A percentile compares a stretch with the other conserved stretches of the same genome.
Conservation (phyloP, 2,888 invertebrate species). For the Oxyteleia sp. region DNA sequence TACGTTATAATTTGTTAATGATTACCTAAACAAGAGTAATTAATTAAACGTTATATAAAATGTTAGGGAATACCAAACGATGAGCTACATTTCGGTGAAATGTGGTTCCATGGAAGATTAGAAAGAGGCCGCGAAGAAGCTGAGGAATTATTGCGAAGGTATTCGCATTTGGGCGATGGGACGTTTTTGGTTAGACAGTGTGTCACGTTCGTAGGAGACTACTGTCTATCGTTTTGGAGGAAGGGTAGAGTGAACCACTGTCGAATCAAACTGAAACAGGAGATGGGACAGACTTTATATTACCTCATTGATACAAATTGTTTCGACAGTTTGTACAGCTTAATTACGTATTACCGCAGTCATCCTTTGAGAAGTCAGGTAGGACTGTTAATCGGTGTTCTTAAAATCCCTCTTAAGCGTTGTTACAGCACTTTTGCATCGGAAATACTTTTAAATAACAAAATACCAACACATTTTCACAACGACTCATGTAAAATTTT, state of each 20-base stretch:
- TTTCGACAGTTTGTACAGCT: constrained; percentile 96
- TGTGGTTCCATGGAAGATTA: constrained; percentile 97
- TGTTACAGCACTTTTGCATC: too few species aligned
- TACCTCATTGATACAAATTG: constrained; percentile 95
- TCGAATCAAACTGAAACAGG: constrained; percentile 95
- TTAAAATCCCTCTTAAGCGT: too few species aligned
- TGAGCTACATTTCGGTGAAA: constrained; percentile 96
- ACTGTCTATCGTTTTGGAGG: constrained; percentile 97
- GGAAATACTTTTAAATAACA: too few species aligned
- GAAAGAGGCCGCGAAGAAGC: constrained; percentile 93
- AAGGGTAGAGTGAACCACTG: constrained; percentile 97
- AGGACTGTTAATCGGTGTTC: too few species aligned
- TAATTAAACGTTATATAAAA: constrained; percentile 2
- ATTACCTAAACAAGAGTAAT: too few species aligned
- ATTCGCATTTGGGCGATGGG: constrained; percentile 83
- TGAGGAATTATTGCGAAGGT: constrained; percentile 90
- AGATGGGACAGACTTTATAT: constrained; percentile 95
- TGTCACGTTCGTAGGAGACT: constrained; percentile 98
- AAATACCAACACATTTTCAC: too few species aligned
- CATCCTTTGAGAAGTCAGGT: constrained; percentile 95
- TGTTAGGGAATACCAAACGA: constrained; percentile 92
- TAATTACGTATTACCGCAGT: constrained; percentile 96
- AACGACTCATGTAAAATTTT: too few species aligned
- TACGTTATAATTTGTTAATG: too few species aligned
- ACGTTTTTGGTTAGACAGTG: constrained; percentile 97